These are phyloP conservation scores for Drosophila repletoides DNA, from an alignment of 1,140 invertebrate genomes.

Conservation along the genomic window DNA sequence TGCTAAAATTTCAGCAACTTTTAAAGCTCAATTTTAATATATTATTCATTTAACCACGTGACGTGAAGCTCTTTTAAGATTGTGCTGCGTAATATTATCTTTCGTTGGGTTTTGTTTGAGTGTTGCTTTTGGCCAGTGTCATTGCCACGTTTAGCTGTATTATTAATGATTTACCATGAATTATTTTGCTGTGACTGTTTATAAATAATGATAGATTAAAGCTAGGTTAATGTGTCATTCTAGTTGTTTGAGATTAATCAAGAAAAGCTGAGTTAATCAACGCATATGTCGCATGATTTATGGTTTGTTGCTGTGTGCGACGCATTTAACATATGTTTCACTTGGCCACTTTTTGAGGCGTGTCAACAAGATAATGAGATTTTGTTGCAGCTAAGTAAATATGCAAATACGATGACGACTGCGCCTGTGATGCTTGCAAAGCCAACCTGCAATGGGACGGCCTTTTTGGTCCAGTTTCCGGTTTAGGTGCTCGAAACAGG, in stretches of 20 bases:
- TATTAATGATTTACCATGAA: conserved; percentile 59
- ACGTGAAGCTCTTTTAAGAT: too few relatives aligned
- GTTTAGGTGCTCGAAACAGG: not conserved
- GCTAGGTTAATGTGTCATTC: conserved; percentile 55
- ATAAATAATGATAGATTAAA: conserved; percentile 68
- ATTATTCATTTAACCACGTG: too few relatives aligned
- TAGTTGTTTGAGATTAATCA: conserved; percentile 35
- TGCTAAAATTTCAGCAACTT: too few relatives aligned
- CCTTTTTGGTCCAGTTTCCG: not conserved
- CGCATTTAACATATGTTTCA: conserved; percentile 36
- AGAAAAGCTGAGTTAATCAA: conserved; percentile 49
- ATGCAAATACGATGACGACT: conserved; percentile 43
- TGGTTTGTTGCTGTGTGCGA: conserved; percentile 23
- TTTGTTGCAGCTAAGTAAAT: conserved; percentile 55
- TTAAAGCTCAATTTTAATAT: too few relatives aligned
- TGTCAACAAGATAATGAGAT: conserved; percentile 77
- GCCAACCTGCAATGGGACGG: conserved; percentile 27
- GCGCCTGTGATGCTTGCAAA: conserved; percentile 20
- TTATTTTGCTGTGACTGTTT: conserved; percentile 13
- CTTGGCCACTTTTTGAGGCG: conserved; percentile 55
- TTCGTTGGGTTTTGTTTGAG: too few relatives aligned
- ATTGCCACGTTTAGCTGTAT: conserved; percentile 29
- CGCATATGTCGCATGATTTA: conserved; percentile 53
- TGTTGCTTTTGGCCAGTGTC: conserved; percentile 14
- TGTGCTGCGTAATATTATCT: too few relatives aligned